These are phyloP conservation scores for Tapera naevia DNA, from an alignment of 2,797 vertebrate species.

Conservation along the genomic window DNA sequence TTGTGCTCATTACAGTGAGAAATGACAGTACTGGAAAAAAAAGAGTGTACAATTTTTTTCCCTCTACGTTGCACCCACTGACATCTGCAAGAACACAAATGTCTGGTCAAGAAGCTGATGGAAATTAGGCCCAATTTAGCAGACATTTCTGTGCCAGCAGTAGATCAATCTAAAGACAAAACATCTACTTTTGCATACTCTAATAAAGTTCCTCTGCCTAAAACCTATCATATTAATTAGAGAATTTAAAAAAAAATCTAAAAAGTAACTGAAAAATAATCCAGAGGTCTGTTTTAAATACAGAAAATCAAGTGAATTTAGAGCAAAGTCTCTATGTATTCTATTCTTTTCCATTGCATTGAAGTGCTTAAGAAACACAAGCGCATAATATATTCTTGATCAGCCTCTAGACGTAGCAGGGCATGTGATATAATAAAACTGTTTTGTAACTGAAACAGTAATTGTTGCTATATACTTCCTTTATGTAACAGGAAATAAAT, in stretches of 20 bases:
- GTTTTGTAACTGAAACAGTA: background rate
- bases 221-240: conserved; percentile 15
- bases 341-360: background rate
- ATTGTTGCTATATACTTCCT: background rate
- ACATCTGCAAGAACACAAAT: conserved; percentile 68
- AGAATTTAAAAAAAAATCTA: background rate
- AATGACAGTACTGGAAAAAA: conserved; percentile 74
- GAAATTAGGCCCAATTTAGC: conserved; percentile 67
- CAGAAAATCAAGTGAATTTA: background rate
- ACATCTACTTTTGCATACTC: background rate
- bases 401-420: background rate
- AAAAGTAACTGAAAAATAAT: background rate
- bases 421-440: background rate
- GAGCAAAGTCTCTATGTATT: background rate
- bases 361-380: background rate
- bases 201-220: background rate
- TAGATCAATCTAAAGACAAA: conserved; percentile 29
- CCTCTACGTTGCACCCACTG: conserved; percentile 31
- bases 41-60: conserved; percentile 24
- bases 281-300: background rate
- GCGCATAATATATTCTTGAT: background rate
- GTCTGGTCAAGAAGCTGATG: conserved; percentile 66
- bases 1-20: conserved; percentile 85
- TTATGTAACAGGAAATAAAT: background rate
- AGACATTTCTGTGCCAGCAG: conserved; percentile 32